These are phyloP conservation scores for Pollenia labialis DNA, from an alignment of 2,888 invertebrate genomes.

Conservation along the genomic window DNA sequence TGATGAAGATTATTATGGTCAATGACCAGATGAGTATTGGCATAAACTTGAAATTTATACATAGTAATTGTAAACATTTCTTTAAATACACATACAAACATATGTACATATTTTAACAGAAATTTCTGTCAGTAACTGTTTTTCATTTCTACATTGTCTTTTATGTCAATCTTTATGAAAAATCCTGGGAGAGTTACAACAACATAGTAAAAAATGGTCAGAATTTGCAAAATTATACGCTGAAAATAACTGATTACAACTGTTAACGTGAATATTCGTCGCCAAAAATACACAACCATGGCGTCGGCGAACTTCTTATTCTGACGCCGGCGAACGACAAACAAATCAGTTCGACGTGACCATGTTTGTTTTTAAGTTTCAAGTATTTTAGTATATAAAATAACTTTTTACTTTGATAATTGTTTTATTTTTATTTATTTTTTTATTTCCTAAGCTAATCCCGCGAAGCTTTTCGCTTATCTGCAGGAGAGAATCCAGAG, in stretches of 20 bases:
- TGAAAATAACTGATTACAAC: not conserved
- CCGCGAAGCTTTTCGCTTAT: too few species aligned
- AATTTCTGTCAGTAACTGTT: constrained; percentile 3
- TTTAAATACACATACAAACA: not conserved
- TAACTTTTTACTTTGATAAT: too few species aligned
- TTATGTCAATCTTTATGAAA: constrained; percentile 52
- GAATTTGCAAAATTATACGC: not conserved
- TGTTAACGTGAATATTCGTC: too few species aligned
- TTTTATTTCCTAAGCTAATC: too few species aligned
- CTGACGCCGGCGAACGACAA: too few species aligned
- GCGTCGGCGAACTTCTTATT: too few species aligned
- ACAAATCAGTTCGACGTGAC: too few species aligned
- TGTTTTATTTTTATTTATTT: too few species aligned
- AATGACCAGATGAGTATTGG: constrained; percentile 10
- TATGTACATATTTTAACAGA: not conserved
- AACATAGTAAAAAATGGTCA: not conserved
- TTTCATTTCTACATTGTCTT: constrained; percentile 28
- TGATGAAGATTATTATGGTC: constrained; percentile 32
- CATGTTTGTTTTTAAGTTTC: too few species aligned
- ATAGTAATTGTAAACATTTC: constrained; percentile 55
- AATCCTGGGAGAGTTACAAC: constrained; percentile 50
- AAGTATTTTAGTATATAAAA: too few species aligned
- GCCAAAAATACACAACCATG: too few species aligned
- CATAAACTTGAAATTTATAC: constrained; percentile 57
- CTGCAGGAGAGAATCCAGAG: too few species aligned